Conservation (phyloP, 35 echinoderm and acorn worm species). For the Chiridota heheva region DNA sequence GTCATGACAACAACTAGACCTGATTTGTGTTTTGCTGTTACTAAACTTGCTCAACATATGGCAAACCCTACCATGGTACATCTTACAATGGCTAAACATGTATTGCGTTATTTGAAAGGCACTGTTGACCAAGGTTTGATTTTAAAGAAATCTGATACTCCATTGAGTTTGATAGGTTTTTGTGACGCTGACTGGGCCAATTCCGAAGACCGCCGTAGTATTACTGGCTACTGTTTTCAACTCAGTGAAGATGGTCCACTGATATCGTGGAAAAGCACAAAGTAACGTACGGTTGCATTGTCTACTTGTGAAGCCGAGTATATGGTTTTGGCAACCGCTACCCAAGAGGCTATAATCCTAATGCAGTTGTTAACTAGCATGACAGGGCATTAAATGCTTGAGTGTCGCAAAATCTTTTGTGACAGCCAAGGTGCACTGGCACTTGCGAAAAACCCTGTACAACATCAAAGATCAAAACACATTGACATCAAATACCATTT, state of each 20-base stretch:
- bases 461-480: constrained; percentile 52
- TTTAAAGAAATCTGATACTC: constrained; percentile 17
- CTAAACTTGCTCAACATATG: constrained; percentile 24
- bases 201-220: constrained; percentile 30
- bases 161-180: constrained; percentile 23
- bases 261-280: constrained; percentile 52
- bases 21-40: constrained; percentile 28
- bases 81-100: constrained; percentile 44
- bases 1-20: constrained; percentile 41
- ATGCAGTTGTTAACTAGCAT: constrained; percentile 23
- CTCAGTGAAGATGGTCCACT: constrained; percentile 25
- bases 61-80: constrained; percentile 16
- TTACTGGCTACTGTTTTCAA: constrained; percentile 33
- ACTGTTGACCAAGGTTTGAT: constrained; percentile 16
- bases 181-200: constrained; percentile 43
- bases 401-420: background rate
- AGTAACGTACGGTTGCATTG: constrained; percentile 40
- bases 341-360: constrained; percentile 41
- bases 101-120: constrained; percentile 45
- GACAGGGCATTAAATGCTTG: background rate
- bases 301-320: constrained; percentile 47
- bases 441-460: constrained; percentile 47
- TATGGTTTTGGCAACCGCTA: constrained; percentile 48
- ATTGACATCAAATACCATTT: constrained; percentile 67
- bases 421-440: constrained; percentile 58